These are phyloP conservation scores for Scalopus aquaticus DNA, from an alignment of 2,113 vertebrate species.

Conservation along the genomic window DNA sequence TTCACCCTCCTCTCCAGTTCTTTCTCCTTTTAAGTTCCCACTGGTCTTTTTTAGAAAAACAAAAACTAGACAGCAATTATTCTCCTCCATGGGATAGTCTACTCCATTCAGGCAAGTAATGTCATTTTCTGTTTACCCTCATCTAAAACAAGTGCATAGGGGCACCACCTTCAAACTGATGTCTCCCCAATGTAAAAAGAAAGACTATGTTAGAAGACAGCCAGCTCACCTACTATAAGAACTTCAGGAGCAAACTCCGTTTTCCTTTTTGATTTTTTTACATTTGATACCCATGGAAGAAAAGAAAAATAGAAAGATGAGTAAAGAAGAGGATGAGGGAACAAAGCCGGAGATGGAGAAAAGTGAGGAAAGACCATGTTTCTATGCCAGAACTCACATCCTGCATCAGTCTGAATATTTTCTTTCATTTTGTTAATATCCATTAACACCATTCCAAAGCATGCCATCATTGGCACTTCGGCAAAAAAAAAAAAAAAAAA, in stretches of 20 bases:
- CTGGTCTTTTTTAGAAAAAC: slow-evolving; percentile 83
- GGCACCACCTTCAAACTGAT: slow-evolving; percentile 80
- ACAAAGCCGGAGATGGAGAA: not conserved
- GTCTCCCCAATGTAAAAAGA: slow-evolving; percentile 81
- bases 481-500: not conserved
- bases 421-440: not conserved
- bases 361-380: not conserved
- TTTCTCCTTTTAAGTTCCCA: slow-evolving; percentile 84
- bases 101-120: slow-evolving; percentile 84
- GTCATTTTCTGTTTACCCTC: slow-evolving; percentile 86
- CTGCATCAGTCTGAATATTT: not conserved
- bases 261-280: slow-evolving; percentile 76
- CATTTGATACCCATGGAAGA: slow-evolving; percentile 72
- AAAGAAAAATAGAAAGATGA: not conserved
- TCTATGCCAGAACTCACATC: not conserved
- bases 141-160: slow-evolving; percentile 82
- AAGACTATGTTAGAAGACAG: slow-evolving; percentile 67
- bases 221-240: slow-evolving; percentile 72
- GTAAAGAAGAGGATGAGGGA: not conserved
- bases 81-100: slow-evolving; percentile 86
- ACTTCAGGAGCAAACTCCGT: slow-evolving; percentile 76
- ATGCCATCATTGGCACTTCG: not conserved
- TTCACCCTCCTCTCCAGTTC: slow-evolving; percentile 83
- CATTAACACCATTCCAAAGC: not conserved
- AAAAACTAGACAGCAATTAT: slow-evolving; percentile 87